phyloP scores from a whole-genome alignment of 2,113 vertebrate species.

The Mesoclemmys tuberculata region DNA sequence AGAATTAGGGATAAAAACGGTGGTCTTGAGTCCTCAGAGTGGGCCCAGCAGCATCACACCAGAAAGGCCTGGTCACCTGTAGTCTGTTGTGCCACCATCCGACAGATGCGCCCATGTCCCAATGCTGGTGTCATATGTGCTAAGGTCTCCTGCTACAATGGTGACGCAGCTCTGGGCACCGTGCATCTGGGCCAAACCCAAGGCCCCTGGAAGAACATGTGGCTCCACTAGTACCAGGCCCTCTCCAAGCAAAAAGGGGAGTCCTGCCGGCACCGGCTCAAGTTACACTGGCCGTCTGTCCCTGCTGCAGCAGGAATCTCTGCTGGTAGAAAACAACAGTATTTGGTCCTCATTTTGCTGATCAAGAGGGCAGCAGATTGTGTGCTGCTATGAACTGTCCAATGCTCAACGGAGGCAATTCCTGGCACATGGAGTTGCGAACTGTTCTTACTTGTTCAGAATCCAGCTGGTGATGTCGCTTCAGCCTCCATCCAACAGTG shows the following conservation, averaged over 20 bases:
- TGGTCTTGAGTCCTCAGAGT: not conserved
- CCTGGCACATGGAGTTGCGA: not conserved
- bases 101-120: not conserved
- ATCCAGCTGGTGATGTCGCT: not conserved
- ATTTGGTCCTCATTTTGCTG: slow-evolving; percentile 28
- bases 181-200: not conserved
- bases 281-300: not conserved
- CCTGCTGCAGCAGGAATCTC: rapidly evolving
- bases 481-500: not conserved
- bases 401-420: too few relatives aligned
- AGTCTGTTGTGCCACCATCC: rapidly evolving
- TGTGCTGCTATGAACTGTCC: rapidly evolving
- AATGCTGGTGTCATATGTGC: not conserved
- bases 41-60: not conserved
- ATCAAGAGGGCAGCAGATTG: rapidly evolving
- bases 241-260: not conserved
- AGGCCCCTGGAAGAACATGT: not conserved
- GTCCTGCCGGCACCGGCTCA: not conserved
- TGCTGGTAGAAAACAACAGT: not conserved
- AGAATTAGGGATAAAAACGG: not conserved
- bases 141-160: not conserved
- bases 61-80: not conserved
- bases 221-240: slow-evolving; percentile 6
- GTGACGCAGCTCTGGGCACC: not conserved
- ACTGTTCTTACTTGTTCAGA: not conserved